phyloP scores from a whole-genome alignment of 2,888 invertebrate genomes.

The Xiphydria camelus region DNA sequence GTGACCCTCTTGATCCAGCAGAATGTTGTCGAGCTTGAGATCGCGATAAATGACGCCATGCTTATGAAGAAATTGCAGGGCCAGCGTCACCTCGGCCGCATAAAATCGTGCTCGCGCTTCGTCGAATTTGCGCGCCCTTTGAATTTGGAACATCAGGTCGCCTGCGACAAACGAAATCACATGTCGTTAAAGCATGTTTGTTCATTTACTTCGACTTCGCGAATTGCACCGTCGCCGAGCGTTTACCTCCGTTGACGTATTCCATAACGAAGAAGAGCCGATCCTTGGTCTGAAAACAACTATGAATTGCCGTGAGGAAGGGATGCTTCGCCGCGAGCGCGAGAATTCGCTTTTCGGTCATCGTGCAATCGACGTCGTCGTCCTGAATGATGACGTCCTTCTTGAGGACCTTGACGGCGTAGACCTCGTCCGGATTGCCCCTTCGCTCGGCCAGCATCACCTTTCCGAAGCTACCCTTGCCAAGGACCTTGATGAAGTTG shows the following conservation, averaged over 20 bases:
- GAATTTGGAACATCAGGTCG: conserved; percentile 99
- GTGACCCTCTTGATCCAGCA: conserved; percentile 94
- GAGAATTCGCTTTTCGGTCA: conserved; percentile 97
- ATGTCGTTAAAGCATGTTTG: neutral
- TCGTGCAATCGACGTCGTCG: conserved; percentile 98
- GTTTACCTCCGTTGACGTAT: conserved; percentile 88
- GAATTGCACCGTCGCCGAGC: neutral
- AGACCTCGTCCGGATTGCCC: conserved; percentile 84
- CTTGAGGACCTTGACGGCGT: conserved; percentile 87
- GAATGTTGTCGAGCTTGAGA: conserved; percentile 97
- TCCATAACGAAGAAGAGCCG: conserved; percentile 99
- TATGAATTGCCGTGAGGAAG: conserved; percentile 95
- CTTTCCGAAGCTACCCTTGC: conserved; percentile 99
- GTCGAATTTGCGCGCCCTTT: conserved; percentile 96
- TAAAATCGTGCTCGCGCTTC: conserved; percentile 95
- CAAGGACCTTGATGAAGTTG: conserved; percentile 96
- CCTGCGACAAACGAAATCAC: conserved; percentile 54
- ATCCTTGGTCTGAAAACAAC: conserved; percentile 95
- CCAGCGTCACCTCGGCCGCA: conserved; percentile 97
- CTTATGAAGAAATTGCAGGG: conserved; percentile 94
- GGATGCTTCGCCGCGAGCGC: conserved; percentile 97
- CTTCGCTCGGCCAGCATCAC: conserved; percentile 97
- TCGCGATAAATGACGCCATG: conserved; percentile 99
- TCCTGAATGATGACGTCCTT: conserved; percentile 98
- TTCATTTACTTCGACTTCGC: neutral